Conservation (phyloP, 2,797 vertebrate species). For the Tauraco hartlaubi region DNA sequence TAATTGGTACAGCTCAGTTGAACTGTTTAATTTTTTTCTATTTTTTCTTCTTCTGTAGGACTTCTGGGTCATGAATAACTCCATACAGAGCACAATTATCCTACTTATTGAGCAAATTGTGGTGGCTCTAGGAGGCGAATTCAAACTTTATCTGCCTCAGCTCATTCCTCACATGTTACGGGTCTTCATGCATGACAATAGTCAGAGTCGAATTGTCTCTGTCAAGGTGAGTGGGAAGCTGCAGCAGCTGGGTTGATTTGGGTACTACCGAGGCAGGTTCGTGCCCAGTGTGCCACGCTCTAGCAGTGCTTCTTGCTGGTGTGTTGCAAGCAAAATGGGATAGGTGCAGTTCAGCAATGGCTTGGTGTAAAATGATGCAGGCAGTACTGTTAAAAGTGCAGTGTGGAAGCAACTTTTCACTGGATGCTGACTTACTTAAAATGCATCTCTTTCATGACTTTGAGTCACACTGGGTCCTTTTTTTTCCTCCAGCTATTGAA, state of each 20-base stretch:
- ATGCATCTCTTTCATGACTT: not conserved
- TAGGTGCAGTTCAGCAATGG: not conserved
- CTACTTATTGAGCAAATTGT: conserved; percentile 98
- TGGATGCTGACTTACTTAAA: not conserved
- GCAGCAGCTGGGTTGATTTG: not conserved
- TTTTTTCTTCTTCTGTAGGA: conserved; percentile 80
- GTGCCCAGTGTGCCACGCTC: rapidly evolving
- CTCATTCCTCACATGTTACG: conserved; percentile 98
- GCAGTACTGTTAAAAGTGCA: not conserved
- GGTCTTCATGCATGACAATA: conserved; percentile 99
- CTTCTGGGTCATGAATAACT: conserved; percentile 99
- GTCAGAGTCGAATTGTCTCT: conserved; percentile 92
- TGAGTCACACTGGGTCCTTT: not conserved
- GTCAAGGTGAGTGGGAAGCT: conserved; percentile 88
- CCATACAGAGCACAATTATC: conserved; percentile 99
- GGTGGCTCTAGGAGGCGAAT: conserved; percentile 95
- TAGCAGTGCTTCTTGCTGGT: not conserved
- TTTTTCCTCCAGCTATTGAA: conserved; percentile 86
- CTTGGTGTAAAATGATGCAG: not conserved
- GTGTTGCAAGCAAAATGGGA: not conserved
- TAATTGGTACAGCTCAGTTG: not conserved
- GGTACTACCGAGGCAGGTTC: not conserved
- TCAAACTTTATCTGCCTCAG: conserved; percentile 97
- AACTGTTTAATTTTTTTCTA: not conserved
- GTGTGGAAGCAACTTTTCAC: not conserved